Evolutionary conservation across 2,113 vertebrate species (phyloP), one percentile per base, ranked within the genome.

Genomic region (Brachyhypopomus occidentalis): DNA sequence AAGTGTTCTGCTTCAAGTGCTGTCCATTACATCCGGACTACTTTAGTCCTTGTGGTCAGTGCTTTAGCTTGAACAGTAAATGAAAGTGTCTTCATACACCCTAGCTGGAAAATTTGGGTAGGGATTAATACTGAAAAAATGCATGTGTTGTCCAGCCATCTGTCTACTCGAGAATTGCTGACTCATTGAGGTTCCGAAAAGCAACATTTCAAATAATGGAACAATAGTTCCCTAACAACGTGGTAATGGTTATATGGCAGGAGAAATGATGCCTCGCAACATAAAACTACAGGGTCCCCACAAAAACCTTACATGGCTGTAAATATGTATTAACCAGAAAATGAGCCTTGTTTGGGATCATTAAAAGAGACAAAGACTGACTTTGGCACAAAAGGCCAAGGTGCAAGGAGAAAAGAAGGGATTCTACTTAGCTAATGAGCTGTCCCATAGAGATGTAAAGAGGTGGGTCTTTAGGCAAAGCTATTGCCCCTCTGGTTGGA

Each of bases 311-410:
- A 94, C 93, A 92, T 88, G 89, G 94, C 90, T 94, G 92, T 96
- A 97, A 96, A 97, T 95, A 95, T 95, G 95, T 95, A 97, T 96
- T 95, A 96, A 96, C 95, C 96, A 95, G 93, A 95, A 95, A 94
- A 93, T 95, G 90, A 94, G 92, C 88, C 94, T 94, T 92, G 94
- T 95, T 94, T 93, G 89, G 92, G 90, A 94, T 94, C 91, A 95
- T 94, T 95, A 94, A 91, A 92, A 83, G 86, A 91, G 90, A 94
- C 91, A 94, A 94, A 95, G 95, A 90, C 87, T n/a, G 80, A 87
- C 85, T 88, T 88, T 91, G 85, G 84, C 89, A 94, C 93, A 94
- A 95, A 92, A 92, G 91, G 91, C 92, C 91, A 92, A 89, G 88
- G 90, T 91, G 84, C 90, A 71, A 77, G 90, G 91, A 94, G 93